Evolutionary conservation across 2,888 invertebrate genomes (phyloP).

Genomic region (Fragum fragum): DNA sequence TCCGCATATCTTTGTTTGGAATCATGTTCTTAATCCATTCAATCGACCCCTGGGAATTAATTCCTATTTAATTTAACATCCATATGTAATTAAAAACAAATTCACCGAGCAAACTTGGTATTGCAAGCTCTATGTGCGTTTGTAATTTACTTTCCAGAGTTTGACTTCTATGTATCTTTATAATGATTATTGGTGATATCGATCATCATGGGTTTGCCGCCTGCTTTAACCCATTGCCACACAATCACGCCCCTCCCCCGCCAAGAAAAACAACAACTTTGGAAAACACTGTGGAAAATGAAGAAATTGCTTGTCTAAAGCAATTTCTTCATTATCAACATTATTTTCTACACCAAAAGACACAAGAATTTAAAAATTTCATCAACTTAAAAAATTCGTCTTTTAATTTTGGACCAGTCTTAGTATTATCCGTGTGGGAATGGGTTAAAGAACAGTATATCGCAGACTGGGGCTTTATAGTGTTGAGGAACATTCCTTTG

Average conservation of each 20-base stretch:
- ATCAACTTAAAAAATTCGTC: too few species aligned
- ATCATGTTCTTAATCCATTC: constrained; percentile 20
- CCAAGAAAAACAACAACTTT: too few species aligned
- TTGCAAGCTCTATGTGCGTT: constrained; percentile 1
- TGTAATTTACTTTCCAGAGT: background rate
- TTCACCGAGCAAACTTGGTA: background rate
- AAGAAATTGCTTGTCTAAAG: too few species aligned
- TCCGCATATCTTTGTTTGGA: constrained; percentile 7
- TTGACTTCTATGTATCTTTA: background rate
- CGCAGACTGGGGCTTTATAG: too few species aligned
- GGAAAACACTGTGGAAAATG: too few species aligned
- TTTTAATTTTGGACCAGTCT: background rate
- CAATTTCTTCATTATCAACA: too few species aligned
- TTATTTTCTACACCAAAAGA: background rate
- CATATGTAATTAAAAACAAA: constrained; percentile 29
- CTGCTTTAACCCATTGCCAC: too few species aligned
- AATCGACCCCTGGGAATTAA: constrained; percentile 15
- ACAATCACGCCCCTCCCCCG: too few species aligned
- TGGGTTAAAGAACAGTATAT: too few species aligned
- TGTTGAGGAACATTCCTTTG: too few species aligned
- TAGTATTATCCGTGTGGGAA: background rate
- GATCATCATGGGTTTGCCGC: too few species aligned
- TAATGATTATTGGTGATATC: background rate
- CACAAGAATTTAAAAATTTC: background rate
- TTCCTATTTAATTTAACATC: constrained; percentile 31